Percentiles rank a stretch among this genome's conserved stretches.
These are phyloP conservation scores for Ceratoteleas bidentatus DNA, from an alignment of 1,140 invertebrate genomes.

Conservation along the genomic window DNA sequence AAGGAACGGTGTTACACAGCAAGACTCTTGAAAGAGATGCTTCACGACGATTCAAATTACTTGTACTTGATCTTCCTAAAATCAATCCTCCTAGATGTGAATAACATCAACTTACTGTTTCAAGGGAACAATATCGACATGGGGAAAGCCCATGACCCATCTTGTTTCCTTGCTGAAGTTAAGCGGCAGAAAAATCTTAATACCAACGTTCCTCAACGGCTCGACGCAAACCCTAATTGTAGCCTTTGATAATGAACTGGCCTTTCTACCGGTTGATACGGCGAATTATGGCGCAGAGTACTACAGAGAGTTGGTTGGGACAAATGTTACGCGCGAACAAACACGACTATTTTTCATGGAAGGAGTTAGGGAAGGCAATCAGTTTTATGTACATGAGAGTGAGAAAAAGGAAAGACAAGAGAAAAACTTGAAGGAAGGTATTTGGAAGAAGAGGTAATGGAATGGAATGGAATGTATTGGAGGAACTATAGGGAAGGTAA, in stretches of 20 bases:
- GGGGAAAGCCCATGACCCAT: constrained; percentile 48
- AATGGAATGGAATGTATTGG: too few species aligned
- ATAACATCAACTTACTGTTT: constrained; percentile 62
- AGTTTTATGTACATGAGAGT: too few species aligned
- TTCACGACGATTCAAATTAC: too few species aligned
- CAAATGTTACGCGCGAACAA: neutral
- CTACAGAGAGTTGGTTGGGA: constrained; percentile 19
- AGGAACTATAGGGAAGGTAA: too few species aligned
- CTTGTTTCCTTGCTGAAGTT: constrained; percentile 42
- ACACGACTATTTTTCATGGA: too few species aligned
- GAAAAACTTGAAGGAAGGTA: too few species aligned
- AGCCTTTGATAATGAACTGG: constrained; percentile 44
- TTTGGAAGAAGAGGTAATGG: too few species aligned
- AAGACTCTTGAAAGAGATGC: too few species aligned
- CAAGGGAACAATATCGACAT: constrained; percentile 63
- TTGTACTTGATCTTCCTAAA: constrained; percentile 58
- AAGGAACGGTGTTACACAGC: too few species aligned
- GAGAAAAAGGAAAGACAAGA: too few species aligned
- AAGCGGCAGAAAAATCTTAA: constrained; percentile 51
- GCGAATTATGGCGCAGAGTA: constrained; percentile 49
- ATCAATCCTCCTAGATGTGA: constrained; percentile 53
- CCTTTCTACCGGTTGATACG: constrained; percentile 31
- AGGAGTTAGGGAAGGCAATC: too few species aligned
- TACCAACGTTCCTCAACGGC: constrained; percentile 14
- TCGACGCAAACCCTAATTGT: constrained; percentile 1